These are phyloP conservation scores for Turritopsis rubra DNA, from an alignment of 30 jellyfish, hydroid and myxozoan genomes.

Conservation along the genomic window DNA sequence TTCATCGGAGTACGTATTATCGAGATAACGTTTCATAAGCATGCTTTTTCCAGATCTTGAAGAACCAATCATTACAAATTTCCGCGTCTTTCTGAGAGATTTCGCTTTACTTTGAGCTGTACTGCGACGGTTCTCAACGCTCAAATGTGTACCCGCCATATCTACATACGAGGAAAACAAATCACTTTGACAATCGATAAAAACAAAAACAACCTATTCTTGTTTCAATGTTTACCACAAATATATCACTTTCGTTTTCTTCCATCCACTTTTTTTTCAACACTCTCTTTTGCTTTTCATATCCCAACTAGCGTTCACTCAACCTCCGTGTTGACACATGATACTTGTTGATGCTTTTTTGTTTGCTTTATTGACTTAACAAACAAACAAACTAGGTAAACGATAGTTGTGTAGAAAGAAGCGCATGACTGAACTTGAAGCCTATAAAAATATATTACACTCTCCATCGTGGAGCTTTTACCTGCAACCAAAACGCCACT, in stretches of 20 bases:
- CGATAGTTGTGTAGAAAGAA: background rate
- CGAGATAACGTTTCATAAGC: conserved; percentile 33
- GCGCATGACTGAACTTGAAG: background rate
- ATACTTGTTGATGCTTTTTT: background rate
- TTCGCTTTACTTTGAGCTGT: conserved; percentile 17
- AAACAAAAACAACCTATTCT: background rate
- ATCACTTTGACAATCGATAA: too few species aligned
- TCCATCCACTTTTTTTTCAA: background rate
- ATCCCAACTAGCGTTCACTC: background rate
- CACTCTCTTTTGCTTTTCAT: background rate
- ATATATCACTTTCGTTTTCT: background rate
- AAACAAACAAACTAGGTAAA: background rate
- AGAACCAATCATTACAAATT: conserved; percentile 25
- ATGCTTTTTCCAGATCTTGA: conserved; percentile 32
- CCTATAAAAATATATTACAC: background rate
- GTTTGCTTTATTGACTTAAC: background rate
- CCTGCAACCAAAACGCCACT: background rate
- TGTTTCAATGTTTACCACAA: background rate
- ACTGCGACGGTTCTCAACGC: background rate
- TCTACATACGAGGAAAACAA: background rate
- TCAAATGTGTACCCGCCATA: background rate
- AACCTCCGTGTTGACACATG: background rate
- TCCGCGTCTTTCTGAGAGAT: conserved; percentile 18
- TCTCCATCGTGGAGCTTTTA: background rate
- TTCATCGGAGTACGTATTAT: conserved; percentile 22